Evolutionary conservation across 2,888 invertebrate species (phyloP).

Genomic region (Clepsis dumicolana): DNA sequence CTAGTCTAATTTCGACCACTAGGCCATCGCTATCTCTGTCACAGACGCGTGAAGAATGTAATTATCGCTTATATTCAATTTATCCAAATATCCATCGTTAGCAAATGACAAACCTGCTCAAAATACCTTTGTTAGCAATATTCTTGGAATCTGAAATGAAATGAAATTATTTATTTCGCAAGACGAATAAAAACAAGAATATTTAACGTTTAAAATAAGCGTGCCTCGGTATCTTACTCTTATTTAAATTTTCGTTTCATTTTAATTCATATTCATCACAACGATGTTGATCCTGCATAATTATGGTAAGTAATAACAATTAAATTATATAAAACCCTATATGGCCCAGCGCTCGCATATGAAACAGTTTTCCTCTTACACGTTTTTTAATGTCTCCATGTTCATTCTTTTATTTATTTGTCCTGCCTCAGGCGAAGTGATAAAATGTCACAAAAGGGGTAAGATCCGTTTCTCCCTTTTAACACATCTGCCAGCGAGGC

Average conservation of each 20-base stretch:
- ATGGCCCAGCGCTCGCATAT: neutral
- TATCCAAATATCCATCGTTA: neutral
- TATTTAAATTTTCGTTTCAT: neutral
- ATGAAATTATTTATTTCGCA: too few relatives aligned
- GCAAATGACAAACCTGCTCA: neutral
- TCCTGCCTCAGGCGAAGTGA: conserved; percentile 70
- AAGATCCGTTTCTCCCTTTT: conserved; percentile 74
- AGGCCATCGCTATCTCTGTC: too few relatives aligned
- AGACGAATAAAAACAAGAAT: too few relatives aligned
- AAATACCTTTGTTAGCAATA: neutral
- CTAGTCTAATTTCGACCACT: too few relatives aligned
- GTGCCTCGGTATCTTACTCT: neutral
- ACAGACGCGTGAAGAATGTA: too few relatives aligned
- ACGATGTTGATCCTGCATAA: neutral
- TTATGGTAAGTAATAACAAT: neutral
- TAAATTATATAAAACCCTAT: neutral
- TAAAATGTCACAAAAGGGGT: conserved; percentile 71
- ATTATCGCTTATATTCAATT: neutral
- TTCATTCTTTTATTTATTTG: conserved; percentile 55
- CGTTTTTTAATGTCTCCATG: conserved; percentile 28
- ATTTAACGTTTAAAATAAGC: neutral
- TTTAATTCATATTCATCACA: neutral
- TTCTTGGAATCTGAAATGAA: neutral
- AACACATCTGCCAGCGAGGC: conserved; percentile 81
- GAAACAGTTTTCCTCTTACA: conserved; percentile 15